phyloP scores from a whole-genome alignment of 2,888 invertebrate genomes.

The Xestia rhomboidea region DNA sequence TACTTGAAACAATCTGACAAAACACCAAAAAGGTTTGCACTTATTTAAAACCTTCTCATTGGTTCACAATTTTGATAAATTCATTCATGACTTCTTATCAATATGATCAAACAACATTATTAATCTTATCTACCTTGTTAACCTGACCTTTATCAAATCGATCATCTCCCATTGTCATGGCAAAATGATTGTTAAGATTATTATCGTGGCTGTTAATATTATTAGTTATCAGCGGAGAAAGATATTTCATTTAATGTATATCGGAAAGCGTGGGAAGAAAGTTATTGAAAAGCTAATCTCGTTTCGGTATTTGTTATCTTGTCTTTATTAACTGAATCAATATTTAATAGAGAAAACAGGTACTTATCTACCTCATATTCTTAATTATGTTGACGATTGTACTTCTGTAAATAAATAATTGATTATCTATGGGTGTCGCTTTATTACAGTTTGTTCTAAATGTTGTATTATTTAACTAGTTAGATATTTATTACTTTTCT shows the following conservation, averaged over 20 bases:
- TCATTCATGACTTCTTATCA: conserved; percentile 38
- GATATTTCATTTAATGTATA: not conserved
- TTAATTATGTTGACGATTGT: conserved; percentile 17
- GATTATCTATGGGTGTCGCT: not conserved
- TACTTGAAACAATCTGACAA: not conserved
- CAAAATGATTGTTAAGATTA: conserved; percentile 10
- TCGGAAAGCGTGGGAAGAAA: not conserved
- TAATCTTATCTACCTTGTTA: conserved; percentile 36
- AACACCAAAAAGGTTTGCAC: not conserved
- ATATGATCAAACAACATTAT: conserved; percentile 27
- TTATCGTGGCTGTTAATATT: not conserved
- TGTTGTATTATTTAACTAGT: not conserved
- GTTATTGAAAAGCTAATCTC: conserved; percentile 1
- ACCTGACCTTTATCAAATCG: conserved; percentile 37
- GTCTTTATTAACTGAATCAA: not conserved
- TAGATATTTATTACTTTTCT: not conserved
- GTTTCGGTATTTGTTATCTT: conserved; percentile 9
- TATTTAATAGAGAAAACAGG: not conserved
- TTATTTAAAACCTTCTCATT: not conserved
- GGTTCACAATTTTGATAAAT: conserved; percentile 15
- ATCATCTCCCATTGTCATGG: conserved; percentile 18
- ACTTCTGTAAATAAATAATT: not conserved
- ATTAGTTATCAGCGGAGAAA: conserved; percentile 1
- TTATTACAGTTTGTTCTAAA: not conserved
- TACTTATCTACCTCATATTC: not conserved